Conservation (phyloP, 2,797 vertebrate genomes). For the Sebastes goodei region DNA sequence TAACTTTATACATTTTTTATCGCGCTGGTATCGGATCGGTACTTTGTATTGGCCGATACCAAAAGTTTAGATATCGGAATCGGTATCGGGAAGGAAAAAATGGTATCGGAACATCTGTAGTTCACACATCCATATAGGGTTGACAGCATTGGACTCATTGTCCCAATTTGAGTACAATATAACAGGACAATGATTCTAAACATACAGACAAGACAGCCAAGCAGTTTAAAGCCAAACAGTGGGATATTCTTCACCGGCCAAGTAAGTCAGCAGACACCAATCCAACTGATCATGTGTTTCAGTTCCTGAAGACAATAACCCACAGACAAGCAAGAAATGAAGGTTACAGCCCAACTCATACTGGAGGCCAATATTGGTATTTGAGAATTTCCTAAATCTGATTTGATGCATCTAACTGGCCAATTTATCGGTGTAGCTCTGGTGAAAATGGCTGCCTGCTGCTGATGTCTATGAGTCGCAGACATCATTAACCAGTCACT, state of each 20-base stretch:
- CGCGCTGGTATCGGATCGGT: no score
- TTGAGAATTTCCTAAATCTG: neutral
- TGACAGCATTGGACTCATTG: neutral
- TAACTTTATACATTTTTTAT: no score
- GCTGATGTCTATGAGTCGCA: neutral
- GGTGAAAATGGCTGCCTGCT: neutral
- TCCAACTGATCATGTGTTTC: conserved; percentile 18
- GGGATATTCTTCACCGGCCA: neutral
- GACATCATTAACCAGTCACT: neutral
- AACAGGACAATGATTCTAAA: neutral
- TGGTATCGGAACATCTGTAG: no score
- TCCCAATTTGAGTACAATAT: neutral
- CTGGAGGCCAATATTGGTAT: neutral
- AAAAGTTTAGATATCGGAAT: no score
- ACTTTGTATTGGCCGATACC: no score
- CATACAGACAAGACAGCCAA: neutral
- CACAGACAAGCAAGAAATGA: neutral
- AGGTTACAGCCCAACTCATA: neutral
- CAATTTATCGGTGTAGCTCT: neutral
- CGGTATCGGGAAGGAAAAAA: no score
- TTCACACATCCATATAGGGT: neutral
- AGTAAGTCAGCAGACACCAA: conserved; percentile 23
- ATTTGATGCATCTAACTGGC: neutral
- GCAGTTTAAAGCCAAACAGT: neutral
- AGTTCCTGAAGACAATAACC: neutral